phyloP scores from a whole-genome alignment of 2,113 vertebrate genomes.

The Nothobranchius kuhntae region DNA sequence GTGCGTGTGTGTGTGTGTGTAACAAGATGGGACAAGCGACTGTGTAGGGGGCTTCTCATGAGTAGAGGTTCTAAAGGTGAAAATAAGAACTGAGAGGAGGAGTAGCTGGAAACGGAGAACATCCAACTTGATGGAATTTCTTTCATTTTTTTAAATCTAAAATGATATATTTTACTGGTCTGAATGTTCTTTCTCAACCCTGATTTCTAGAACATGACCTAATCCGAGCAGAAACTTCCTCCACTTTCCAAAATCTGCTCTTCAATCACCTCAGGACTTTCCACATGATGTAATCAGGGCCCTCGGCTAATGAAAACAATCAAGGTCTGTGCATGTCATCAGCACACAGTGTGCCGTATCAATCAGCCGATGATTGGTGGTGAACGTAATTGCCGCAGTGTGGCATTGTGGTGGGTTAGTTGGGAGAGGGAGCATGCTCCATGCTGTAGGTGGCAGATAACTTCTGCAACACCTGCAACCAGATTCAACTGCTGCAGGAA shows the following conservation, averaged over 20 bases:
- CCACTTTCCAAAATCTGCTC: constrained; percentile 39
- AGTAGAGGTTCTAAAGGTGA: constrained; percentile 26
- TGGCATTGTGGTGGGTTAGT: constrained; percentile 29
- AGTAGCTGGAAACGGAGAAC: background rate
- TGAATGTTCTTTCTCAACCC: background rate
- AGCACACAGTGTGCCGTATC: constrained; percentile 56
- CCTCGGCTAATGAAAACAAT: constrained; percentile 59
- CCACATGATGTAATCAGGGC: constrained; percentile 57
- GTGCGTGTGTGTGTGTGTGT: constrained; percentile 33
- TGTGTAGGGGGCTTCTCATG: constrained; percentile 15
- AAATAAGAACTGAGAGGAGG: constrained; percentile 5
- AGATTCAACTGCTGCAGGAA: background rate
- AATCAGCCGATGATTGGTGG: constrained; percentile 65
- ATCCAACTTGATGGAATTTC: background rate
- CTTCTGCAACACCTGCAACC: constrained; percentile 24
- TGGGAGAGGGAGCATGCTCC: constrained; percentile 9
- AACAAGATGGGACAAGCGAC: constrained; percentile 18
- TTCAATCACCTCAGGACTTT: constrained; percentile 51
- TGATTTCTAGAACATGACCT: constrained; percentile 22
- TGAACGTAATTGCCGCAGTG: constrained; percentile 56
- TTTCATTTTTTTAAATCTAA: background rate
- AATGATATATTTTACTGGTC: background rate
- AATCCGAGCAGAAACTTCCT: constrained; percentile 15
- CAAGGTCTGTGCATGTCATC: constrained; percentile 54
- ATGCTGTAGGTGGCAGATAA: constrained; percentile 7